Percentiles rank a stretch among this genome's conserved stretches.
Conservation (phyloP, 2,888 invertebrate genomes). For the Leptura quadrifasciata region DNA sequence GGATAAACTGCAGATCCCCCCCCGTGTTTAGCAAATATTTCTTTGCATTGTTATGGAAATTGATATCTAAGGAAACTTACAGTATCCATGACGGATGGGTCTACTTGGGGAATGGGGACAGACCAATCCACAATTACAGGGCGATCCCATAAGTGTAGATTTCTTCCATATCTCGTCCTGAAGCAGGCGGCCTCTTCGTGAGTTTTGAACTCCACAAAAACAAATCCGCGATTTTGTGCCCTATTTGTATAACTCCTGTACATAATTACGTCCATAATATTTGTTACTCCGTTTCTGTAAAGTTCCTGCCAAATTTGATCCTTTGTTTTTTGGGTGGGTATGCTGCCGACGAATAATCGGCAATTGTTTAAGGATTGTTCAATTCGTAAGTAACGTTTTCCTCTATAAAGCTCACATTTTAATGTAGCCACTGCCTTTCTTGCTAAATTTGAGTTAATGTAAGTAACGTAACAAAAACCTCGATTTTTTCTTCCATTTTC, state of each 20-base stretch:
- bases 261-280: slow-evolving; percentile 76
- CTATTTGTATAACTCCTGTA: slow-evolving; percentile 79
- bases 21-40: too few relatives aligned
- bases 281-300: slow-evolving; percentile 63
- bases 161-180: slow-evolving; percentile 78
- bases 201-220: slow-evolving; percentile 87
- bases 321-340: slow-evolving; percentile 75
- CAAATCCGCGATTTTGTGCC: slow-evolving; percentile 84
- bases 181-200: slow-evolving; percentile 85
- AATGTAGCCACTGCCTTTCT: slow-evolving; percentile 66
- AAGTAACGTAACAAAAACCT: slow-evolving; percentile 80
- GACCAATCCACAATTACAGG: slow-evolving; percentile 90
- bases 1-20: too few relatives aligned
- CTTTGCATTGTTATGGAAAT: too few relatives aligned
- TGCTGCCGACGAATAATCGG: slow-evolving; percentile 65
- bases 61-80: slow-evolving; percentile 70
- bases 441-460: slow-evolving; percentile 77
- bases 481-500: slow-evolving; percentile 38
- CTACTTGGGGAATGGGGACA: slow-evolving; percentile 84
- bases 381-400: slow-evolving; percentile 75
- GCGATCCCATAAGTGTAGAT: slow-evolving; percentile 79
- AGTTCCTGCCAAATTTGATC: slow-evolving; percentile 81
- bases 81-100: slow-evolving; percentile 81
- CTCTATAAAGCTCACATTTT: slow-evolving; percentile 39
- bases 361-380: slow-evolving; percentile 62